Conservation (phyloP, 2,797 vertebrate species). For the Coilia nasus region DNA sequence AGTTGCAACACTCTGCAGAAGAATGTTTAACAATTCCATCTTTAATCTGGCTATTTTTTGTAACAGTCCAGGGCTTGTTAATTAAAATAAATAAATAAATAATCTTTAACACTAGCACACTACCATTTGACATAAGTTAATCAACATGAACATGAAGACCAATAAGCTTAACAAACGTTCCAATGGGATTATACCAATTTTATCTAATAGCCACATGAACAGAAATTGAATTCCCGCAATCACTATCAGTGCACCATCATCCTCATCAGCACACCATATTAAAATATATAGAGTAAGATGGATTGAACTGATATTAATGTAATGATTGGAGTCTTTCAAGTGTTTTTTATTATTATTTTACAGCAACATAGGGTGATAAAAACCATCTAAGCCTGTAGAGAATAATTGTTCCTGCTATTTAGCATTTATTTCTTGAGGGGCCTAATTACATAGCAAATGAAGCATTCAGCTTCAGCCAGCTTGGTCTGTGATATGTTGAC, state of each 20-base stretch:
- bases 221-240: slow-evolving; percentile 1
- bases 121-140: neutral
- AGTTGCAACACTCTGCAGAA: neutral
- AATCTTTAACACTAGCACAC: slow-evolving; percentile 1
- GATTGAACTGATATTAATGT: slow-evolving; percentile 9
- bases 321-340: neutral
- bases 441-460: neutral
- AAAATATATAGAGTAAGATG: neutral
- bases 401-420: slow-evolving; percentile 4
- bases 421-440: slow-evolving; percentile 17
- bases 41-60: neutral
- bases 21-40: neutral
- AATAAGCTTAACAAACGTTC: neutral
- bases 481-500: neutral
- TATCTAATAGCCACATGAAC: neutral
- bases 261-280: no score
- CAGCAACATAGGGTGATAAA: neutral
- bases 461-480: neutral
- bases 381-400: neutral
- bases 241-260: neutral
- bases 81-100: no score
- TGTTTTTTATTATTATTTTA: neutral
- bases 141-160: neutral
- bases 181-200: neutral
- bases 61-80: no score